Evolutionary conservation across 2,113 vertebrate genomes (phyloP).

Genomic region (Lathamus discolor): DNA sequence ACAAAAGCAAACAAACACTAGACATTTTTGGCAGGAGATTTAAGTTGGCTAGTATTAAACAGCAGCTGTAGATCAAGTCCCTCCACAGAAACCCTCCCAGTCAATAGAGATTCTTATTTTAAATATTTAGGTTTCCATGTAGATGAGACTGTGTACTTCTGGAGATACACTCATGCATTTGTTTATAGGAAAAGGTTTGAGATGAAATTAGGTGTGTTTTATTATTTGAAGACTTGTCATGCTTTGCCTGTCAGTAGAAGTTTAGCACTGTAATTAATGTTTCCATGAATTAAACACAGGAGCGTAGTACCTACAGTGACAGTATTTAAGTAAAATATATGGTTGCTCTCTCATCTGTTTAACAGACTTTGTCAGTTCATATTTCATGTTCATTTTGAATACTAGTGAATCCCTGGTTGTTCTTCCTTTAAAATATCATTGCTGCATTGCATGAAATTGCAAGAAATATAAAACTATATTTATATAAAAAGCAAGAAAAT

Average conservation of each 20-base stretch:
- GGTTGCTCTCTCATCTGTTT: not conserved
- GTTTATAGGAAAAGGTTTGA: slow-evolving; percentile 7
- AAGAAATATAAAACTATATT: not conserved
- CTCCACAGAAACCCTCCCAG: not conserved
- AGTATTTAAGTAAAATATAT: slow-evolving; percentile 22
- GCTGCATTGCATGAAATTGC: not conserved
- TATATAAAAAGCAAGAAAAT: not conserved
- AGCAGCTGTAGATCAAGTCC: slow-evolving; percentile 46
- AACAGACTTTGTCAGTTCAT: slow-evolving; percentile 7
- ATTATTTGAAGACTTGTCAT: slow-evolving; percentile 34
- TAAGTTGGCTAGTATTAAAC: slow-evolving; percentile 15
- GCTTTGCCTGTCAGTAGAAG: slow-evolving; percentile 17
- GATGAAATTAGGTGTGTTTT: slow-evolving; percentile 43
- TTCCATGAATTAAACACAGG: slow-evolving; percentile 30
- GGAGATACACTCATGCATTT: slow-evolving; percentile 5
- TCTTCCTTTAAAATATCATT: not conserved
- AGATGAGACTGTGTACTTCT: slow-evolving; percentile 1
- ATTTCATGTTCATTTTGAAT: slow-evolving; percentile 1
- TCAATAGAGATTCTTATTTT: not conserved
- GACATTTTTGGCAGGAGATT: slow-evolving; percentile 33
- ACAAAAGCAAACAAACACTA: slow-evolving; percentile 49
- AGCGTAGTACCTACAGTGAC: not conserved
- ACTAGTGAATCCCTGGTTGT: not conserved
- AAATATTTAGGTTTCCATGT: slow-evolving; percentile 58
- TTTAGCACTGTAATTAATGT: not conserved